These are phyloP conservation scores for Stylophora pistillata DNA, from an alignment of 64 coral and sea anemone species.

Conservation along the genomic window DNA sequence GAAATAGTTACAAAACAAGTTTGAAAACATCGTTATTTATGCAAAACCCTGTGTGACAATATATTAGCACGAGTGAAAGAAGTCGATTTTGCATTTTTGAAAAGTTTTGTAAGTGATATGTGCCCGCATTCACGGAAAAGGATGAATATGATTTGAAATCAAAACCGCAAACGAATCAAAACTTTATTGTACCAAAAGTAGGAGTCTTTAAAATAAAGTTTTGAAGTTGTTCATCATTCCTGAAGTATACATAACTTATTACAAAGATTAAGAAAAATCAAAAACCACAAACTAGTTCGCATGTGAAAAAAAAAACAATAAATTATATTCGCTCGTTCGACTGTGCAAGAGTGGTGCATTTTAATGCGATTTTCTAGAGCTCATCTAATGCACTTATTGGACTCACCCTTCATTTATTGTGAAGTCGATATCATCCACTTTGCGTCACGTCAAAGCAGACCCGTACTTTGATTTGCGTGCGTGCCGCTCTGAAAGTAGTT, in stretches of 20 bases:
- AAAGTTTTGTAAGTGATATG: constrained; percentile 40
- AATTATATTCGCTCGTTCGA: not conserved
- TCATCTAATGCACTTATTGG: not conserved
- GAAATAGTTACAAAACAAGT: not conserved
- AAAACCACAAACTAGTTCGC: not conserved
- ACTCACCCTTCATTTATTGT: constrained; percentile 12
- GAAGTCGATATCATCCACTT: constrained; percentile 26
- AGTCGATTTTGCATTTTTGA: constrained; percentile 18
- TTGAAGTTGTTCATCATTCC: constrained; percentile 1
- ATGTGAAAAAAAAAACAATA: not conserved
- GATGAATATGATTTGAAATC: constrained; percentile 27
- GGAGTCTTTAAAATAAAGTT: not conserved
- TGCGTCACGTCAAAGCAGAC: constrained; percentile 24
- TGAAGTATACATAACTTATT: not conserved
- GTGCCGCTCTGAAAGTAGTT: not conserved
- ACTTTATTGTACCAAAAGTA: constrained; percentile 16
- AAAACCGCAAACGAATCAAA: constrained; percentile 35
- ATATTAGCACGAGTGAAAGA: not conserved
- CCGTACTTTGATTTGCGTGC: constrained; percentile 32
- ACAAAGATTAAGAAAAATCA: not conserved
- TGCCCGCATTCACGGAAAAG: constrained; percentile 7
- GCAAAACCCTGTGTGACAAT: not conserved
- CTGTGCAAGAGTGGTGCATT: not conserved
- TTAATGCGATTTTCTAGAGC: constrained; percentile 28
- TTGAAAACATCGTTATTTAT: not conserved